These are phyloP conservation scores for Calliopum simillimum DNA, from an alignment of 2,888 invertebrate genomes.

Conservation along the genomic window DNA sequence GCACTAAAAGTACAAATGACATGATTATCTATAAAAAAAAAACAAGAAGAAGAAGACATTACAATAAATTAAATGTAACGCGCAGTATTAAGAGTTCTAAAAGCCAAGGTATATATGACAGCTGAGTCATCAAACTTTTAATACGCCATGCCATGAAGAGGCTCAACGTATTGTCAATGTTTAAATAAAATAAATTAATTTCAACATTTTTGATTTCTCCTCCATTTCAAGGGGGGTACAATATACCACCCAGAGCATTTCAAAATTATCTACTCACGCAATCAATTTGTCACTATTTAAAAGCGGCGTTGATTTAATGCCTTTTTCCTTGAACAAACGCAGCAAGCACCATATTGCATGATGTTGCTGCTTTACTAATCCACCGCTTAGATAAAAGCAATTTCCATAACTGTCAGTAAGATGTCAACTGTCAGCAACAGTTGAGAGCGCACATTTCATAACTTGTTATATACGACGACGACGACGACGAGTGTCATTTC, in stretches of 20 bases:
- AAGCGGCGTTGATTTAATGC: conserved; percentile 2
- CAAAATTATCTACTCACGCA: conserved; percentile 3
- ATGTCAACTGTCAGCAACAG: conserved; percentile 61
- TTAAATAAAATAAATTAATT: too few relatives aligned
- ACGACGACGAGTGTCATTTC: conserved; percentile 24
- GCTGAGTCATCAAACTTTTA: too few relatives aligned
- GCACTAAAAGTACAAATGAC: too few relatives aligned
- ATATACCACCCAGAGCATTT: background rate
- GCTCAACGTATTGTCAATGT: too few relatives aligned
- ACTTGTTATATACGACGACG: conserved; percentile 37
- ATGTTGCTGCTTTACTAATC: background rate
- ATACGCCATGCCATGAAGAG: too few relatives aligned
- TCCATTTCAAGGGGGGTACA: background rate
- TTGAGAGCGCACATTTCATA: conserved; percentile 46
- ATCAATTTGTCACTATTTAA: conserved; percentile 14
- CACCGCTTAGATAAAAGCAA: conserved; percentile 33
- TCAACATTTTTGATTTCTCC: too few relatives aligned
- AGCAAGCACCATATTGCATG: background rate
- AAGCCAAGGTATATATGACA: too few relatives aligned
- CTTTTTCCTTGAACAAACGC: background rate
- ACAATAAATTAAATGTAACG: too few relatives aligned
- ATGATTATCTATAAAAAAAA: too few relatives aligned
- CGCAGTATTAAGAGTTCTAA: too few relatives aligned
- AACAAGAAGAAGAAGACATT: too few relatives aligned
- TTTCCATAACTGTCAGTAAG: conserved; percentile 57